A percentile compares a stretch with the other conserved stretches of the same genome.
These are phyloP conservation scores for Astur gentilis DNA, from an alignment of 2,113 vertebrate species.

Conservation along the genomic window DNA sequence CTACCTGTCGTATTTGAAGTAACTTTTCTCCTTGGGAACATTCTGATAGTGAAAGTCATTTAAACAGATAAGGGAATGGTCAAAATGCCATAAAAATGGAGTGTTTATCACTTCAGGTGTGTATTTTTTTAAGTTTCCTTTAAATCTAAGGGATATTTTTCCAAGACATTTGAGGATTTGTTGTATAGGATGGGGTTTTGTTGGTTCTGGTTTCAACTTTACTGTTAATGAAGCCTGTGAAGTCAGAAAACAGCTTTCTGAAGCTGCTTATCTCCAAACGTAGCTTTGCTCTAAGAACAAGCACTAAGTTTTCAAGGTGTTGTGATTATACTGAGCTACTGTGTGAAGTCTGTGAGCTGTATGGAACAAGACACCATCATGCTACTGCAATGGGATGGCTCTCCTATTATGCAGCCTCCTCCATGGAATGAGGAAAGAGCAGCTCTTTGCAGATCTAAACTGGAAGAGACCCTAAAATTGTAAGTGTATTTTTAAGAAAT, in stretches of 20 bases:
- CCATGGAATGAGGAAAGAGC: not conserved
- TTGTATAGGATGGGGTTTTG: not conserved
- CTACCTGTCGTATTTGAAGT: not conserved
- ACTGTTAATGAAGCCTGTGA: not conserved
- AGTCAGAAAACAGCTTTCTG: not conserved
- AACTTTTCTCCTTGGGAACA: not conserved
- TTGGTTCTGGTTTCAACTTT: not conserved
- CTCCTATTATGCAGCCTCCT: not conserved
- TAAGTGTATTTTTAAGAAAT: not conserved
- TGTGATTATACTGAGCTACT: not conserved
- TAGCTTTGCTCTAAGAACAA: not conserved
- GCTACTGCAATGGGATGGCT: not conserved
- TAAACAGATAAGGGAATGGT: not conserved
- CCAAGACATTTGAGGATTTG: not conserved
- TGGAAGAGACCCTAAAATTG: not conserved
- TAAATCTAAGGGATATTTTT: not conserved
- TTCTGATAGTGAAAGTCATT: not conserved
- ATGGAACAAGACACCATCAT: fast-evolving
- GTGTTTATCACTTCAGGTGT: not conserved
- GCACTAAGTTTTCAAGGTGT: not conserved
- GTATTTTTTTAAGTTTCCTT: not conserved
- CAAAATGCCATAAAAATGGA: not conserved
- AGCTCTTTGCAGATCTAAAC: not conserved
- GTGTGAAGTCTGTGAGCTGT: not conserved
- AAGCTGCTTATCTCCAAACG: not conserved